These are phyloP conservation scores for Sebastes kiyomatsui DNA, from an alignment of 2,797 vertebrate genomes.

Conservation along the genomic window DNA sequence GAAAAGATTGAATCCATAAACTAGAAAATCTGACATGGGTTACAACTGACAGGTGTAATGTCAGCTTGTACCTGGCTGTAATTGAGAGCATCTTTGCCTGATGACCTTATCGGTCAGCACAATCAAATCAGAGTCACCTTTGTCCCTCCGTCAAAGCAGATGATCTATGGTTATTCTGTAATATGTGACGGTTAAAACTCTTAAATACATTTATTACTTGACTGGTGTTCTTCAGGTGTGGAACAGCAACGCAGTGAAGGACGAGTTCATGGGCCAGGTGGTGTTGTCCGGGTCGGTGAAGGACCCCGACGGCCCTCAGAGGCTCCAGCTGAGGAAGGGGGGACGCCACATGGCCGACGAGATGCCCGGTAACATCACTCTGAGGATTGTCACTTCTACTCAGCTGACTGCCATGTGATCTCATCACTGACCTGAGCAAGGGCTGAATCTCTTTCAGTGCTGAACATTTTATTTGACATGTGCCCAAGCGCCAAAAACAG, in stretches of 20 bases:
- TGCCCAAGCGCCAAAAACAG: background rate
- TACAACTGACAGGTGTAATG: background rate
- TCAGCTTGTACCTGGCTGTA: background rate
- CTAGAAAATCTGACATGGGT: background rate
- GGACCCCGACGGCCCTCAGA: conserved; percentile 79
- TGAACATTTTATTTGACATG: background rate
- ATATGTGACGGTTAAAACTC: background rate
- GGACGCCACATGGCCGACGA: conserved; percentile 75
- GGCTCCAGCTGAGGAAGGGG: conserved; percentile 84
- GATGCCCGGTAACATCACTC: conserved; percentile 85
- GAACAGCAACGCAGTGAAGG: conserved; percentile 86
- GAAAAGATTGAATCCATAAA: background rate
- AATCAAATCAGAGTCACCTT: background rate
- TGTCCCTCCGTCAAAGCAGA: background rate
- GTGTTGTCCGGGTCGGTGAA: conserved; percentile 81
- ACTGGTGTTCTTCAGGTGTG: conserved; percentile 84
- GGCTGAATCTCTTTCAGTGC: background rate
- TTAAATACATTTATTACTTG: background rate
- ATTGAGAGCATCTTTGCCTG: background rate
- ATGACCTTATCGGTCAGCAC: background rate
- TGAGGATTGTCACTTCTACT: conserved; percentile 84
- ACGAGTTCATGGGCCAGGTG: conserved; percentile 90
- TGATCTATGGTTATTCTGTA: background rate
- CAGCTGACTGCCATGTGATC: conserved; percentile 89
- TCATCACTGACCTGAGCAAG: background rate